Evolutionary conservation across 2,797 vertebrate species (phyloP), one percentile per base, ranked within the genome.

Genomic region (Myoxocephalus aenaeus): DNA sequence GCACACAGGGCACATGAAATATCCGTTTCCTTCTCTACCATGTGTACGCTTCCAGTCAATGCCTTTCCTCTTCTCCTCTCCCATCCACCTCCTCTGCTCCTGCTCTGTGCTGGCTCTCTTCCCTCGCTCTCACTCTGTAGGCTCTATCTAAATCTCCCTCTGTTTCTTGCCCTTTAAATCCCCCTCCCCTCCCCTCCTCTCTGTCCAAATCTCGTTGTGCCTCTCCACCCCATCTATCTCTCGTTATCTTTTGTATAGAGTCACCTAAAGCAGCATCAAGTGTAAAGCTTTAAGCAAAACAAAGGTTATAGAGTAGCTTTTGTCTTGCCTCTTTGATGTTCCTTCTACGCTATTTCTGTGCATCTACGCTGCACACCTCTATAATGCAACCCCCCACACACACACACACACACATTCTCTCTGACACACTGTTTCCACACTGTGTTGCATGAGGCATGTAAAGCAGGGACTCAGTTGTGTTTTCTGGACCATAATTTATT

Each of bases 401-500:
- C 40, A 32, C 84, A 14, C 48, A 50, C 48, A 12, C 40, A 32
- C 29, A 10, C 51, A 27, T 27, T 27, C 32, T 32, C 32, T 32
- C 32, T 32, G 2, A 2, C 32, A 63, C 70, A 46, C 86, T 69
- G 12, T 63, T 79, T 71, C 77, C 71, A n/a, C 76, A 77, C 46
- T 62, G 75, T 54, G 79, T 75, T 87, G 81, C 76, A 81, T 20
- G 65, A 79, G 25, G 83, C 87, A 92, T 87, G 75, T 75, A 81
- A 87, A 86, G 75, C 76, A 90, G 83, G 54, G 79, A 73, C 70
- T 91, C 85, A 82, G 91, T 90, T 90, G 86, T 89, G 83, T 89
- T 92, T 93, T 91, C 84, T 90, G 73, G 68, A 83, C 77, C 87
- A 91, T 94, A 87, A 94, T 54, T 93, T 94, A 94, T 95, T 93